Percentiles rank a stretch among this genome's conserved stretches.
phyloP scores from a whole-genome alignment of 1,140 invertebrate genomes.

The Microplitis mediator region DNA sequence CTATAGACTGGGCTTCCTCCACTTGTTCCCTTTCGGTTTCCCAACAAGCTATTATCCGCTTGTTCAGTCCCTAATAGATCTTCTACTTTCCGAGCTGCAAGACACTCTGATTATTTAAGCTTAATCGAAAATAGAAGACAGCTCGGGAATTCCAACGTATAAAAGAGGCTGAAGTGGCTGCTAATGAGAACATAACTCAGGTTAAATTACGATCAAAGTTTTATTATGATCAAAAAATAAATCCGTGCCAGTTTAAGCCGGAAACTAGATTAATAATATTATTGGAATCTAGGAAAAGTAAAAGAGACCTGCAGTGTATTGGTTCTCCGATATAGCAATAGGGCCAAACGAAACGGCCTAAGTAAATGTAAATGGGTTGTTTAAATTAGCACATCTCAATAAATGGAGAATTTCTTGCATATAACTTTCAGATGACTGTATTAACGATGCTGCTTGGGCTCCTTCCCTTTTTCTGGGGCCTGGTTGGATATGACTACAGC shows the following conservation, averaged over 20 bases:
- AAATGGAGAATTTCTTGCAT: neutral
- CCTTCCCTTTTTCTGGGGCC: neutral
- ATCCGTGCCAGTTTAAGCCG: neutral
- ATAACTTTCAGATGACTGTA: neutral
- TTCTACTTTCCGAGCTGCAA: too few relatives aligned
- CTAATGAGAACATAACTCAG: neutral
- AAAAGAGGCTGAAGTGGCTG: neutral
- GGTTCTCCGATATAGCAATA: neutral
- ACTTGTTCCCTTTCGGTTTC: too few relatives aligned
- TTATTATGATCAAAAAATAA: neutral
- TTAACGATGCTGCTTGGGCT: neutral
- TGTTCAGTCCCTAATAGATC: too few relatives aligned
- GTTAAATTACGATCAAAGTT: neutral
- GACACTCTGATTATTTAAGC: too few relatives aligned
- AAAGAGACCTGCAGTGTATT: neutral
- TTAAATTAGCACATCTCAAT: neutral
- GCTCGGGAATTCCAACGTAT: too few relatives aligned
- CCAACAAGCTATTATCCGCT: too few relatives aligned
- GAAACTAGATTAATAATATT: too few relatives aligned
- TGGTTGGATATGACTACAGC: neutral
- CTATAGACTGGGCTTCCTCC: too few relatives aligned
- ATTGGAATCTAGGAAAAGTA: too few relatives aligned
- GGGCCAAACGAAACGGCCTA: neutral
- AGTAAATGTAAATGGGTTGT: neutral
- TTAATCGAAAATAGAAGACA: too few relatives aligned